These are phyloP conservation scores for Apis laboriosa DNA, from an alignment of 1,140 invertebrate genomes.

Conservation along the genomic window DNA sequence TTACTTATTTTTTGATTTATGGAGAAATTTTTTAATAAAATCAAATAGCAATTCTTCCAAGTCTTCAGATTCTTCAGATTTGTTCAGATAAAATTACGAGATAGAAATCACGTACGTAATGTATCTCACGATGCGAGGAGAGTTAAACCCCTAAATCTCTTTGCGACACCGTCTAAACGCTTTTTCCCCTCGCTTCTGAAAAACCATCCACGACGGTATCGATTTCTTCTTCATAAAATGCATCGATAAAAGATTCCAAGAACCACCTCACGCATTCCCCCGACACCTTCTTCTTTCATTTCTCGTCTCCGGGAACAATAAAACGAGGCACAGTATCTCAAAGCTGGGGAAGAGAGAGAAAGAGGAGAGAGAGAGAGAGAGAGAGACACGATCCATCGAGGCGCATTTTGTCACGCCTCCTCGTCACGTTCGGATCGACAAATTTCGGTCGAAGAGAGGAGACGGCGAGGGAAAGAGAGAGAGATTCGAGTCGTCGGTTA, in stretches of 20 bases:
- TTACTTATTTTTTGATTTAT: too few species aligned
- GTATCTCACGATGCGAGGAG: too few species aligned
- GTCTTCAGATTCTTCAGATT: too few species aligned
- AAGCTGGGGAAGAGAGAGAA: too few species aligned
- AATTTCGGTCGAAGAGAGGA: not conserved
- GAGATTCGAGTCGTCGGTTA: not conserved
- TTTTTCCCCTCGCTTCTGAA: not conserved
- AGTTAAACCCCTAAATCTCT: too few species aligned
- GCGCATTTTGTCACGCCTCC: constrained; percentile 24
- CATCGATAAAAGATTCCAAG: not conserved
- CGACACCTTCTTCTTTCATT: not conserved
- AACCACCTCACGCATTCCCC: not conserved
- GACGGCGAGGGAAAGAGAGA: not conserved
- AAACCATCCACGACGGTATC: not conserved
- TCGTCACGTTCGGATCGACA: constrained; percentile 19
- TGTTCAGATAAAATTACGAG: too few species aligned
- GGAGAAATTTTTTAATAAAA: too few species aligned
- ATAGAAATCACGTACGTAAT: too few species aligned
- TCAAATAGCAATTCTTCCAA: too few species aligned
- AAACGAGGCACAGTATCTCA: not conserved
- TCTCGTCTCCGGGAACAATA: not conserved
- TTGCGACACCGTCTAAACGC: too few species aligned
- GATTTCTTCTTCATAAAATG: not conserved
- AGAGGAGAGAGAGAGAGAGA: too few species aligned
- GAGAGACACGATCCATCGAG: not conserved